Evolutionary conservation across 2,888 invertebrate genomes (phyloP).

Genomic region (Pimpla rufipes): DNA sequence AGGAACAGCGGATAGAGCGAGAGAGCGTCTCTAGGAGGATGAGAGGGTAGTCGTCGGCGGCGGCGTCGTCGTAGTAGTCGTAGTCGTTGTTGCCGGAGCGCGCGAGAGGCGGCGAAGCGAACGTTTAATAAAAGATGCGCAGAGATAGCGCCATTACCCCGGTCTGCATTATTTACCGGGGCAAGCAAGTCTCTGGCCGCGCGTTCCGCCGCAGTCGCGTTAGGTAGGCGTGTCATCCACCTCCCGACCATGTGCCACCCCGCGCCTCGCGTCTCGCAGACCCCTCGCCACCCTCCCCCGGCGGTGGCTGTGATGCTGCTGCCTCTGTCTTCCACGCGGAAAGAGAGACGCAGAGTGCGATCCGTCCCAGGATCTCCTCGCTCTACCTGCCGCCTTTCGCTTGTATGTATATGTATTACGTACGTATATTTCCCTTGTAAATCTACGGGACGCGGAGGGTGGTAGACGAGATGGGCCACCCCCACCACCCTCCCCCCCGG

Average conservation of each 20-base stretch:
- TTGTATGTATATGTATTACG: conserved; percentile 19
- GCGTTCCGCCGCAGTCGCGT: conserved; percentile 83
- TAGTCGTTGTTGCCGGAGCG: conserved; percentile 57
- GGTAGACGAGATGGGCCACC: conserved; percentile 38
- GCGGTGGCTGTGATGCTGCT: not conserved
- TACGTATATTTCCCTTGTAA: conserved; percentile 70
- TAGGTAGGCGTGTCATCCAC: conserved; percentile 82
- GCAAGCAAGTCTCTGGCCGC: conserved; percentile 82
- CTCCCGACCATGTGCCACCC: conserved; percentile 58
- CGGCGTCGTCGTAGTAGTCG: conserved; percentile 66
- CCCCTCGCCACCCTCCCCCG: not conserved
- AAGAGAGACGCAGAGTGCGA: conserved; percentile 34
- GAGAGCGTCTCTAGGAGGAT: conserved; percentile 42
- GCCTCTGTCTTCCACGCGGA: conserved; percentile 13
- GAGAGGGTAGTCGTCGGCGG: conserved; percentile 41
- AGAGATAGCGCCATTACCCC: conserved; percentile 86
- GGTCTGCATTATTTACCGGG: conserved; percentile 85
- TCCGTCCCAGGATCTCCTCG: conserved; percentile 56
- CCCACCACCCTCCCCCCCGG: conserved; percentile 30
- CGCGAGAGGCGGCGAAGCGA: conserved; percentile 79
- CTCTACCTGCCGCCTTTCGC: conserved; percentile 20
- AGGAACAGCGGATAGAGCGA: conserved; percentile 60
- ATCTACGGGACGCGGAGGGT: conserved; percentile 53
- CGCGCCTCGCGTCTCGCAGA: conserved; percentile 30
- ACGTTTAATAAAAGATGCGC: conserved; percentile 85